phyloP scores from a whole-genome alignment of 2,797 vertebrate genomes.

The Thunnus albacares region DNA sequence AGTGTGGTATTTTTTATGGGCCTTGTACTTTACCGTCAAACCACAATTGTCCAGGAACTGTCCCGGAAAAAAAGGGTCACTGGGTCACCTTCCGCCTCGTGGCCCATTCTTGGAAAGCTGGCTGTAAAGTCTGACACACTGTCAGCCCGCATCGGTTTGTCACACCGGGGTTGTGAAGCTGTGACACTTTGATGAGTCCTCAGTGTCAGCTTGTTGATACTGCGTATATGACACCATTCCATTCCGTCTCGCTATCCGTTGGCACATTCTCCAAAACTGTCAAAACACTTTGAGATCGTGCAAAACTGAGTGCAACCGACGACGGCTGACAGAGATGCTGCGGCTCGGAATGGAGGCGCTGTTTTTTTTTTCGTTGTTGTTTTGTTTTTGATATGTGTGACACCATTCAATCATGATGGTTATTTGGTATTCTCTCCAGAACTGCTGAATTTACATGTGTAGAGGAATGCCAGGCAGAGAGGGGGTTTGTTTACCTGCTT shows the following conservation, averaged over 20 bases:
- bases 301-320: conserved; percentile 49
- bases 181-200: conserved; percentile 66
- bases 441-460: conserved; percentile 15
- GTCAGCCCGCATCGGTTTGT: conserved; percentile 34
- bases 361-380: background rate
- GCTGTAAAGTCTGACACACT: conserved; percentile 43
- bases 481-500: conserved; percentile 43
- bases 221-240: conserved; percentile 60
- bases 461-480: conserved; percentile 1
- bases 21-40: background rate
- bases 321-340: conserved; percentile 46
- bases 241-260: conserved; percentile 51
- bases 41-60: conserved; percentile 12
- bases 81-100: conserved; percentile 10
- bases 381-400: conserved; percentile 32
- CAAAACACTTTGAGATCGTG: conserved; percentile 65
- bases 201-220: conserved; percentile 61
- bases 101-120: conserved; percentile 26
- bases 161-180: conserved; percentile 43
- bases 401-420: conserved; percentile 48
- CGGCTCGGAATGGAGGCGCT: conserved; percentile 18
- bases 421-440: conserved; percentile 44
- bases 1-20: background rate
- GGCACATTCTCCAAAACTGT: conserved; percentile 65
- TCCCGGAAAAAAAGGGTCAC: conserved; percentile 1